phyloP scores from a whole-genome alignment of 1,140 invertebrate species.

The Drosophila pruinosa region DNA sequence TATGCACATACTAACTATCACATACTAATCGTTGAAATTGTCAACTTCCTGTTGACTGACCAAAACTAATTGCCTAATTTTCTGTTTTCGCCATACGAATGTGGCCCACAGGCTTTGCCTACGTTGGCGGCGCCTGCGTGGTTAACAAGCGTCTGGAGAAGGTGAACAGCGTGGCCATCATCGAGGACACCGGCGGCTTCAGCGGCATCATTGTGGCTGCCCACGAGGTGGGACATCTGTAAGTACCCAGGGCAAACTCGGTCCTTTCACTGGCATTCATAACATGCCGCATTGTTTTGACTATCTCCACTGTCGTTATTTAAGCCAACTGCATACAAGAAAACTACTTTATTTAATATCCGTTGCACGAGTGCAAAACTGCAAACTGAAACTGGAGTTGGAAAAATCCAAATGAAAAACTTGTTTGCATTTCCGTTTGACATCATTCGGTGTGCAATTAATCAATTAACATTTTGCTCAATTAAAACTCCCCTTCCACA shows the following conservation, averaged over 20 bases:
- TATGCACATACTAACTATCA: slow-evolving; percentile 1
- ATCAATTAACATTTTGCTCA: slow-evolving; percentile 66
- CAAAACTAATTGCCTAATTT: slow-evolving; percentile 52
- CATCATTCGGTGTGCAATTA: slow-evolving; percentile 71
- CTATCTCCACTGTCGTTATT: too few relatives aligned
- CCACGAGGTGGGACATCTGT: slow-evolving; percentile 98
- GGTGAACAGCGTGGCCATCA: slow-evolving; percentile 97
- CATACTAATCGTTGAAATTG: slow-evolving; percentile 21
- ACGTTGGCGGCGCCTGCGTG: slow-evolving; percentile 97
- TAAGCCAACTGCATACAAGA: too few relatives aligned
- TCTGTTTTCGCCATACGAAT: slow-evolving; percentile 37
- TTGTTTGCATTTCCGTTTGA: slow-evolving; percentile 74
- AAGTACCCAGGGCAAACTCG: slow-evolving; percentile 84
- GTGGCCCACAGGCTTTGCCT: slow-evolving; percentile 91
- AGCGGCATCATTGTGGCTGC: slow-evolving; percentile 98
- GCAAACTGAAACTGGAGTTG: slow-evolving; percentile 36
- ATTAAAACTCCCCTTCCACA: slow-evolving; percentile 30
- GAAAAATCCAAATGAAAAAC: slow-evolving; percentile 17
- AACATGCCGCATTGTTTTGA: neutral
- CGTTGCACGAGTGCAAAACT: slow-evolving; percentile 24
- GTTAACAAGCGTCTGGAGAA: slow-evolving; percentile 97
- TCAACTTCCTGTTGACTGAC: slow-evolving; percentile 38
- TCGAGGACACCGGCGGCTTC: slow-evolving; percentile 97
- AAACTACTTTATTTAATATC: too few relatives aligned
- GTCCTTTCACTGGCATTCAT: slow-evolving; percentile 7